These are phyloP conservation scores for Ellobius talpinus DNA, from an alignment of 2,113 vertebrate species.

Conservation along the genomic window DNA sequence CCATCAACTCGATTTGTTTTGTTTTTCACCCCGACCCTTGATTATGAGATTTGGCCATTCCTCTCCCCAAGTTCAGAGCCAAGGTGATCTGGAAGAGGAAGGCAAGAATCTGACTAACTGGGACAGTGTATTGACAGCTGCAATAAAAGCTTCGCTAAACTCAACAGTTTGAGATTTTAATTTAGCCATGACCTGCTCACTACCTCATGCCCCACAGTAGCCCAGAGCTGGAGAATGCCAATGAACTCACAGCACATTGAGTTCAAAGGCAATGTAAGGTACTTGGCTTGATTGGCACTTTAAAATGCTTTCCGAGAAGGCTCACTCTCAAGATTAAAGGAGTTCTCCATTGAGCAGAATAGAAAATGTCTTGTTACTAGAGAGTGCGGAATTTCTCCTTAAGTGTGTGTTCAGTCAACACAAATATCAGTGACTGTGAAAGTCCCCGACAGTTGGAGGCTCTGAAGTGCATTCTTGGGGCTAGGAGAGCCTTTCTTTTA, in stretches of 20 bases:
- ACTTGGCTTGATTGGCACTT: constrained; percentile 75
- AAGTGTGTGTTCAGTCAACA: constrained; percentile 73
- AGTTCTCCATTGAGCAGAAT: constrained; percentile 59
- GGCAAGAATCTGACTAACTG: background rate
- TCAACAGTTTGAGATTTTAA: constrained; percentile 33
- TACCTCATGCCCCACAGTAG: constrained; percentile 36
- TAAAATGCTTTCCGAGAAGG: constrained; percentile 70
- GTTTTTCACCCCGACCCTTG: background rate
- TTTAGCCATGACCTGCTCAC: constrained; percentile 4
- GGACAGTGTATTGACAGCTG: background rate
- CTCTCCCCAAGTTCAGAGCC: background rate
- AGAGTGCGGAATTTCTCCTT: constrained; percentile 63
- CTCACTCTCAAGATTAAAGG: constrained; percentile 77
- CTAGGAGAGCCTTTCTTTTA: constrained; percentile 60
- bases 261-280: constrained; percentile 76
- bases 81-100: constrained; percentile 17
- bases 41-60: background rate
- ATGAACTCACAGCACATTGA: constrained; percentile 53
- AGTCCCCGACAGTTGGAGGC: constrained; percentile 49
- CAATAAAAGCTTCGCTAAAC: background rate
- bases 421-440: constrained; percentile 51
- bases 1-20: background rate
- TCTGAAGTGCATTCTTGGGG: constrained; percentile 67
- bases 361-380: constrained; percentile 71
- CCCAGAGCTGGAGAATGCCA: constrained; percentile 33